A percentile compares a stretch with the other conserved stretches of the same genome.
phyloP scores from a whole-genome alignment of 30 jellyfish, hydroid and myxozoan species.

The Cassiopea andromeda region DNA sequence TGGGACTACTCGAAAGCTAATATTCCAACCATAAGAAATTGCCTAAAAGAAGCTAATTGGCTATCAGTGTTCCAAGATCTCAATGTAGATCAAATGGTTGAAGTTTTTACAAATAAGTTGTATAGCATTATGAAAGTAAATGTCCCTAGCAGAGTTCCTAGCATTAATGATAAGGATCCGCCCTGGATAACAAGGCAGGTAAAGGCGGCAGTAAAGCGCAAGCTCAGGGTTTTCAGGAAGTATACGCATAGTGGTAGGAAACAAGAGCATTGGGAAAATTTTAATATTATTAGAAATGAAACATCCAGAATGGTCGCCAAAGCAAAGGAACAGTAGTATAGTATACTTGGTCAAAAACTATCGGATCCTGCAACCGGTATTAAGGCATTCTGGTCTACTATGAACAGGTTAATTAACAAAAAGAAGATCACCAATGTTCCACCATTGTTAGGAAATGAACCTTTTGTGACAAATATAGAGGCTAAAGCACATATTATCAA shows the following conservation, averaged over 20 bases:
- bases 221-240: background rate
- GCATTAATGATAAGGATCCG: background rate
- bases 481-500: background rate
- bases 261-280: constrained; percentile 2
- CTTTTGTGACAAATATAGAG: background rate
- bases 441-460: background rate
- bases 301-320: background rate
- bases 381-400: background rate
- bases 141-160: background rate
- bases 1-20: background rate
- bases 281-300: background rate
- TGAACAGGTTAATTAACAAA: background rate
- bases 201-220: background rate
- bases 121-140: background rate
- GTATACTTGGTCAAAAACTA: background rate
- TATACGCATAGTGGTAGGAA: background rate
- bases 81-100: background rate
- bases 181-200: background rate
- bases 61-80: background rate
- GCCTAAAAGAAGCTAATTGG: background rate
- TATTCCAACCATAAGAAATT: background rate
- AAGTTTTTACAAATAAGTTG: background rate
- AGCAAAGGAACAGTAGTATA: background rate
- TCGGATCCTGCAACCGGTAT: background rate
- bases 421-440: background rate